A percentile compares a stretch with the other conserved stretches of the same genome.
Conservation (phyloP, 2,888 invertebrate species). For the Drosophila paramelanica region DNA sequence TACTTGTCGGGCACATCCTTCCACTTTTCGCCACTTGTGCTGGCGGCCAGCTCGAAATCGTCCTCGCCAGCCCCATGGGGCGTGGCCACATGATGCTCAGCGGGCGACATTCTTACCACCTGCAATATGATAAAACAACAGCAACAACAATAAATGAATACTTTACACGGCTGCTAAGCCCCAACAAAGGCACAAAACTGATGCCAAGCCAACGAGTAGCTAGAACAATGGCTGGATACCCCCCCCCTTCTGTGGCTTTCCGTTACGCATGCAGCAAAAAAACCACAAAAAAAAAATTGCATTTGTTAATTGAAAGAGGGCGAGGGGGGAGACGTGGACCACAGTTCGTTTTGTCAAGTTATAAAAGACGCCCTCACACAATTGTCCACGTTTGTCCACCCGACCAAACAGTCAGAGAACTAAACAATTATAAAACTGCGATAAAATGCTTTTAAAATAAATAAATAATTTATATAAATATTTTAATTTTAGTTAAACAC, state of each 20-base stretch:
- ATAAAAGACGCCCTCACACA: slow-evolving; percentile 21
- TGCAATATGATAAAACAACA: slow-evolving; percentile 32
- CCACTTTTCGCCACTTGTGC: slow-evolving; percentile 68
- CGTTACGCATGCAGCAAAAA: slow-evolving; percentile 10
- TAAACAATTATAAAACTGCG: no score
- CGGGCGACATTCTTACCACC: slow-evolving; percentile 69
- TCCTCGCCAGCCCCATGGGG: slow-evolving; percentile 28
- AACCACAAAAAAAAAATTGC: not conserved
- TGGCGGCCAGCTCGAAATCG: slow-evolving; percentile 62
- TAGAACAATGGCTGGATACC: slow-evolving; percentile 31
- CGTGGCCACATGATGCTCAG: slow-evolving; percentile 53
- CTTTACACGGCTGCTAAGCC: slow-evolving; percentile 19
- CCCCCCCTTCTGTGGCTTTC: not conserved
- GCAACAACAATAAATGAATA: slow-evolving; percentile 32
- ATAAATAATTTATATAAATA: not conserved
- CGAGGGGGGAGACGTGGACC: not conserved
- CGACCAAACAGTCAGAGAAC: not conserved
- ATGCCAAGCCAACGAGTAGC: not conserved
- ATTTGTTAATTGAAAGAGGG: slow-evolving; percentile 1
- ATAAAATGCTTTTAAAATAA: not conserved
- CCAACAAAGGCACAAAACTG: slow-evolving; percentile 29
- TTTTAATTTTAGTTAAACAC: no score
- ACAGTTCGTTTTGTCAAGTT: slow-evolving; percentile 39
- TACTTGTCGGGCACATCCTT: slow-evolving; percentile 83
- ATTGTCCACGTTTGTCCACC: slow-evolving; percentile 5